These are phyloP conservation scores for Drosophila orena DNA, from an alignment of 1,140 invertebrate species.

Conservation along the genomic window DNA sequence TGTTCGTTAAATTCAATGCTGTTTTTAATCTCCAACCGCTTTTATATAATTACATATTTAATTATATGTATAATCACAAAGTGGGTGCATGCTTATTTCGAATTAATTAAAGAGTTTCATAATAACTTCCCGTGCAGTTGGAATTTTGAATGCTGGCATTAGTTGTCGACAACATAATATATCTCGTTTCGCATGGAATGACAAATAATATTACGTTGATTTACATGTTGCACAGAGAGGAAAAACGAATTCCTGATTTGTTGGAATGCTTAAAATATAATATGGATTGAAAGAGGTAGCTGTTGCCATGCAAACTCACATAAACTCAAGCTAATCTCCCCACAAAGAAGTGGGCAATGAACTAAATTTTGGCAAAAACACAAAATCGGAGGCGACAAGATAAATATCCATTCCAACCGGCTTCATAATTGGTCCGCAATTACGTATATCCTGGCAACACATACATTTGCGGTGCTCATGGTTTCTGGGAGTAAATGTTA, in stretches of 20 bases:
- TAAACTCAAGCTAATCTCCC: neutral
- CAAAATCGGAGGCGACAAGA: conserved; percentile 2
- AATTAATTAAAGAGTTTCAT: conserved; percentile 23
- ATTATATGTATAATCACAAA: conserved; percentile 15
- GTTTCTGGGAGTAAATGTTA: conserved; percentile 29
- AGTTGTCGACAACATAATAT: neutral
- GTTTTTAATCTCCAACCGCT: conserved; percentile 15
- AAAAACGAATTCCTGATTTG: neutral
- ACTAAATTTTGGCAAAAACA: neutral
- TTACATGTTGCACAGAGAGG: no score
- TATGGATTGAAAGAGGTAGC: no score
- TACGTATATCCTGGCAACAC: conserved; percentile 19
- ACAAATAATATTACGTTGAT: conserved; percentile 4
- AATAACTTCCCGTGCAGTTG: neutral
- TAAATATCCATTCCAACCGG: neutral
- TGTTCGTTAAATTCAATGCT: conserved; percentile 14
- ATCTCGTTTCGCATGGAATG: neutral
- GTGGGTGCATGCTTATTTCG: neutral
- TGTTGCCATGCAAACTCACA: no score
- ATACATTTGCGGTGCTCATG: conserved; percentile 3
- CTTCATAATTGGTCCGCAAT: conserved; percentile 29
- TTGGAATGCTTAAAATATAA: no score
- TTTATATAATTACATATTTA: conserved; percentile 32
- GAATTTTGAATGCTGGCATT: neutral
- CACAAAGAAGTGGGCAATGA: neutral